Evolutionary conservation across 2,888 invertebrate genomes (phyloP).

Genomic region (Nyleta sp.): DNA sequence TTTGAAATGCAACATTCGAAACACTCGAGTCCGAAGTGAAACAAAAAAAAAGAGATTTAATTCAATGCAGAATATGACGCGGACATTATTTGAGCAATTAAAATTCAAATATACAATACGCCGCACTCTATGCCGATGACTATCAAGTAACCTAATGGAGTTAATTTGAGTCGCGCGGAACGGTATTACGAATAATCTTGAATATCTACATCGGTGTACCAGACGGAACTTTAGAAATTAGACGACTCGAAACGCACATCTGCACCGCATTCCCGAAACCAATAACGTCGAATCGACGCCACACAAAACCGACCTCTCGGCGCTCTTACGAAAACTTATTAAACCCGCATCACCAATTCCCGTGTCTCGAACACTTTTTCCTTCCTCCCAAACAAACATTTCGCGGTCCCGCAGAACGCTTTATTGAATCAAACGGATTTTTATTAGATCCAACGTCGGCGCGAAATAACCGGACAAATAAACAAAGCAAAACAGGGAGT

Average conservation of each 20-base stretch:
- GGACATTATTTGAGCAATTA: too few species aligned
- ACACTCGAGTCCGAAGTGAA: too few species aligned
- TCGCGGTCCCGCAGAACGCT: constrained; percentile 33
- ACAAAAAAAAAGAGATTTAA: too few species aligned
- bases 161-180: constrained; percentile 21
- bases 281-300: constrained; percentile 32
- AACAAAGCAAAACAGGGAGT: constrained; percentile 6
- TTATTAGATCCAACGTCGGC: constrained; percentile 26
- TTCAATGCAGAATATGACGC: too few species aligned
- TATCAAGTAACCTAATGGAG: constrained; percentile 28
- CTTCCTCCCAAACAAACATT: constrained; percentile 32
- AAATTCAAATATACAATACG: too few species aligned
- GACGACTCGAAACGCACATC: constrained; percentile 38
- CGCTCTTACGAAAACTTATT: constrained; percentile 39
- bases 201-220: constrained; percentile 10
- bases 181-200: constrained; percentile 38
- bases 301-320: constrained; percentile 18
- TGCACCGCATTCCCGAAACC: constrained; percentile 31
- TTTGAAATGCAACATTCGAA: too few species aligned
- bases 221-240: constrained; percentile 27
- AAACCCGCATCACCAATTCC: constrained; percentile 33
- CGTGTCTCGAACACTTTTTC: constrained; percentile 29
- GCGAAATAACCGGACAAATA: constrained; percentile 19
- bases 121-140: too few species aligned
- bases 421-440: constrained; percentile 45